Conservation (phyloP, 2,113 vertebrate species). For the Microcebus lehilahytsara region DNA sequence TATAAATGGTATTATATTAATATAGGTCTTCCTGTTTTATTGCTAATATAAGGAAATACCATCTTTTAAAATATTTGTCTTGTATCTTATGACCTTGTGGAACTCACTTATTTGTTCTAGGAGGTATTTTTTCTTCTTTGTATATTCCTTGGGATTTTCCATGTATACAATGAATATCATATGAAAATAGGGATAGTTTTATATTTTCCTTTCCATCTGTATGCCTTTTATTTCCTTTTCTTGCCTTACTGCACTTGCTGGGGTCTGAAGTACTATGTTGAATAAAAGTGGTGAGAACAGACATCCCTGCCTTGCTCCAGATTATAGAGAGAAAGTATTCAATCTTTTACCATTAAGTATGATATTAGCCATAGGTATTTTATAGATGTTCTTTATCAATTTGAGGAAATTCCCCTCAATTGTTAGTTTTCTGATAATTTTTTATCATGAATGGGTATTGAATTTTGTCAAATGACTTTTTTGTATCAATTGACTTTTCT, state of each 20-base stretch:
- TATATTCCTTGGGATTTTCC: not conserved
- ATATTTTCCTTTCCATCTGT: not conserved
- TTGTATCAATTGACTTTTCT: not conserved
- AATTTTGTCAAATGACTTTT: not conserved
- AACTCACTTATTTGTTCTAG: not conserved
- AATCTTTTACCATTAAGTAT: not conserved
- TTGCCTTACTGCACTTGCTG: not conserved
- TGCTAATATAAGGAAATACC: not conserved
- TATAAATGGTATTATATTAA: not conserved
- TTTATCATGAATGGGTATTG: not conserved
- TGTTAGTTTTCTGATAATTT: not conserved
- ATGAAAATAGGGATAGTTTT: not conserved
- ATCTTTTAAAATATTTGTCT: not conserved
- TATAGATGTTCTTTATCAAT: not conserved
- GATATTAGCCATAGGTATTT: not conserved
- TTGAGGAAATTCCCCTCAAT: not conserved
- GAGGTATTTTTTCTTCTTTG: not conserved
- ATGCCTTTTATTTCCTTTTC: not conserved
- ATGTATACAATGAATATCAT: not conserved
- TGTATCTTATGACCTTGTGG: no score
- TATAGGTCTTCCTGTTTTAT: not conserved
- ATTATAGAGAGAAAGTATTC: not conserved
- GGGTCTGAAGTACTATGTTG: not conserved
- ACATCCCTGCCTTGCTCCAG: not conserved
- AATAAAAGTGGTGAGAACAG: no score